Base-by-base conservation (phyloP, 2,888 invertebrate genomes). In the Synergus laeviventris region DNA sequence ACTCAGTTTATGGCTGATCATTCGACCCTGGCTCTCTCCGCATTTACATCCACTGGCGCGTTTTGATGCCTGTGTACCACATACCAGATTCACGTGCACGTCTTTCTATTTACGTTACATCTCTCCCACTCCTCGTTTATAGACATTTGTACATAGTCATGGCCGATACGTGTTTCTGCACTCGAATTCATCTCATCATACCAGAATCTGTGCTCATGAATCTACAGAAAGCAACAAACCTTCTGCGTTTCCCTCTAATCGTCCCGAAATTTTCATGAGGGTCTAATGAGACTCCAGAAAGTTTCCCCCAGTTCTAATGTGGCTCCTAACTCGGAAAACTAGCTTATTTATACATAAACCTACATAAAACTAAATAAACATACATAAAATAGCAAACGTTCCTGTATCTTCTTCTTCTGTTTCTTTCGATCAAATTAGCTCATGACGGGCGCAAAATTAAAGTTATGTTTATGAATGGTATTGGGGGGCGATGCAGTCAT, bases 1-100 rank as follows among this genome's bases (percentile, higher is more conserved):
- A 88, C 86, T 89, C 88, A 87, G 87, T 87, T 88, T 87, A 87
- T 87, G 82, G 86, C 86, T 87, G 88, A 88, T 88, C 87, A 87
- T 88, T 88, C 86, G 88, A 87, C 86, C 86, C 87, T 87, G 87
- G 83, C 76, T 45, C 66, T 45, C 66, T 42, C 66, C 42, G 45
- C 42, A 59, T 59, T 59, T 59, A 59, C 56, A 59, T 59, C 56
- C 21, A 14, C 56, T 59, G 11, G 56, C 56, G 56, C 24, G 21
- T 59, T 59, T 59, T 59, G 12, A 59, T 59, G 56, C 56, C 56
- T 5, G 21, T 24, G 56, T 59, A 59, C 56, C 56, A 59, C 56
- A 59, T 59, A 59, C 56, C 11, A 18, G 5, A 18, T 21, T 24
- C 21, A 59, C 12, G 56, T 59, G 21, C 56, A 24, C 21, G 56